Evolutionary conservation across 2,888 invertebrate species (phyloP).

Genomic region (Platycheirus albimanus): DNA sequence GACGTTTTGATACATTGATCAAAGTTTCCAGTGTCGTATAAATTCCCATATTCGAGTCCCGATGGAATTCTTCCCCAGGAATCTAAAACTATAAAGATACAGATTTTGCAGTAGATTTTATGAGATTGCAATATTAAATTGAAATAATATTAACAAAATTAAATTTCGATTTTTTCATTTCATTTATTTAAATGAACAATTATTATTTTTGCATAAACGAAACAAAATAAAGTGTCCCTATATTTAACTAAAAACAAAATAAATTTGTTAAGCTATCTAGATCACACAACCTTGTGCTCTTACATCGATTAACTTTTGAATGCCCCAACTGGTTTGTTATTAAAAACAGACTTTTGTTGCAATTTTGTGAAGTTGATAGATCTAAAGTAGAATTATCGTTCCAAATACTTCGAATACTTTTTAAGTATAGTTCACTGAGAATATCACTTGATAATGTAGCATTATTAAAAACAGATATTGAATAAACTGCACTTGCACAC

Average conservation of each 20-base stretch:
- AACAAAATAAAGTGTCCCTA: too few relatives aligned
- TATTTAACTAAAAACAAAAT: too few relatives aligned
- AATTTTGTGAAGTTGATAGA: background rate
- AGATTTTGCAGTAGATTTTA: too few relatives aligned
- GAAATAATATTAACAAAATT: too few relatives aligned
- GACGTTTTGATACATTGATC: slow-evolving; percentile 77
- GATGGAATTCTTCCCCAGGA: slow-evolving; percentile 78
- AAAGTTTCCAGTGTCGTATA: slow-evolving; percentile 77
- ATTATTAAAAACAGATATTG: background rate
- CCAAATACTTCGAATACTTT: background rate
- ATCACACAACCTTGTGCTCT: background rate
- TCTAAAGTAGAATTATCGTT: background rate
- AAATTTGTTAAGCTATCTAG: too few relatives aligned
- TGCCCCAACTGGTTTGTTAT: background rate
- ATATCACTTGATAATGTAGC: slow-evolving; percentile 1
- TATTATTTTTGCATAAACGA: too few relatives aligned
- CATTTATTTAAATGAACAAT: too few relatives aligned
- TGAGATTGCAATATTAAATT: too few relatives aligned
- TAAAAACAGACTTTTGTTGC: background rate
- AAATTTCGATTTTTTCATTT: too few relatives aligned
- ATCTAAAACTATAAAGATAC: slow-evolving; percentile 78
- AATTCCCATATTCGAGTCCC: slow-evolving; percentile 77
- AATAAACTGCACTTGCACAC: background rate
- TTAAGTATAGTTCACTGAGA: background rate
- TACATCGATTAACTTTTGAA: background rate